Percentiles rank a stretch among this genome's conserved stretches.
Evolutionary conservation across 2,888 invertebrate species (phyloP).

Genomic region (Andrena bicolor): DNA sequence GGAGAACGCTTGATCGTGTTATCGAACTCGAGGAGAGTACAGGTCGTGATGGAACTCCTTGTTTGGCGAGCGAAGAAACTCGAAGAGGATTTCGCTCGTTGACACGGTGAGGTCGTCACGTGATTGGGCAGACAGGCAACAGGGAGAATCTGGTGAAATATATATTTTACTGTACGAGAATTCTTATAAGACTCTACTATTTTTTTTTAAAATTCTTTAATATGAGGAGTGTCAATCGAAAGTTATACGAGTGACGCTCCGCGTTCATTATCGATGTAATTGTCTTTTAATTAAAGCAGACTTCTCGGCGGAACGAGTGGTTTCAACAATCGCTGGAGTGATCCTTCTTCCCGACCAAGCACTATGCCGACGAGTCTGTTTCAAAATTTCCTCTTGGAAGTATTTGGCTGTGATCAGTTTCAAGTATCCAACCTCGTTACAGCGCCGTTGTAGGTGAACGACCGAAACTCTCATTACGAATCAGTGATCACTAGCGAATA

Average conservation of each 20-base stretch:
- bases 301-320: conserved; percentile 15
- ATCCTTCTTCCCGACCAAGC: conserved; percentile 1
- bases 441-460: conserved; percentile 19
- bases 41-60: conserved; percentile 7
- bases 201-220: neutral
- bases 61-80: neutral
- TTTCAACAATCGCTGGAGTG: conserved; percentile 20
- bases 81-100: neutral
- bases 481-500: conserved; percentile 15
- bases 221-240: conserved; percentile 2
- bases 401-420: conserved; percentile 26
- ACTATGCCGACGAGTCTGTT: conserved; percentile 7
- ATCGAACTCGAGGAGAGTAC: conserved; percentile 1
- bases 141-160: too few species aligned
- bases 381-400: conserved; percentile 28
- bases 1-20: conserved; percentile 19
- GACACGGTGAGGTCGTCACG: neutral
- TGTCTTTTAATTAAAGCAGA: conserved; percentile 41
- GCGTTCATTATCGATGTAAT: conserved; percentile 24
- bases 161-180: neutral
- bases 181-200: neutral
- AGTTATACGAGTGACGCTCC: conserved; percentile 14
- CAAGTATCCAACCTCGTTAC: conserved; percentile 17
- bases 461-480: conserved; percentile 41
- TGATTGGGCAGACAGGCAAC: too few species aligned